These are phyloP conservation scores for Caranx melampygus DNA, from an alignment of 2,113 vertebrate genomes.

Conservation along the genomic window DNA sequence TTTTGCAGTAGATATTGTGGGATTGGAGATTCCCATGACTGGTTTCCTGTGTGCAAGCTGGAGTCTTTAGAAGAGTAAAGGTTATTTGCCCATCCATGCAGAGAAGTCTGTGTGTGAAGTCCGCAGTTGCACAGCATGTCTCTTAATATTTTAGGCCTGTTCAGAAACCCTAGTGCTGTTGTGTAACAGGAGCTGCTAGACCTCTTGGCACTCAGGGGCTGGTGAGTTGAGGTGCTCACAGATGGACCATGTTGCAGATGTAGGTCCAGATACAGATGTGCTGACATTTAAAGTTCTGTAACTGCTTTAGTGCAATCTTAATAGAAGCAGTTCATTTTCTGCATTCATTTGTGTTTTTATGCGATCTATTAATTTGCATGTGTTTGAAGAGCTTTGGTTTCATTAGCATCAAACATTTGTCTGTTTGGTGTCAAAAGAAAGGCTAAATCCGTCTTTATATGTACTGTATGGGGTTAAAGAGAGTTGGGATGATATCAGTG, in stretches of 20 bases:
- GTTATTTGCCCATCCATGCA: slow-evolving; percentile 62
- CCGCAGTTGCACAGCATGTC: slow-evolving; percentile 57
- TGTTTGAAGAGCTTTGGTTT: background rate
- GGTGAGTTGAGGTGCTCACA: slow-evolving; percentile 19
- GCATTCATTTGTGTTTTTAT: background rate
- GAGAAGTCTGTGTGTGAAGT: slow-evolving; percentile 62
- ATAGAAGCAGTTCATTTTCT: background rate
- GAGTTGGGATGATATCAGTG: background rate
- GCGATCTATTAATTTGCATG: background rate
- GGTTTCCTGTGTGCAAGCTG: slow-evolving; percentile 57
- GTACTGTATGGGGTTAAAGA: background rate
- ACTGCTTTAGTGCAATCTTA: background rate
- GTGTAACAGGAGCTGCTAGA: slow-evolving; percentile 70
- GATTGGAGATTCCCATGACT: background rate
- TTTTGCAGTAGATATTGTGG: background rate
- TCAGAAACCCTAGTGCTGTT: slow-evolving; percentile 78
- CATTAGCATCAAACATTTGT: background rate
- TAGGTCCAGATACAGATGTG: background rate
- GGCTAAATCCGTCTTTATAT: background rate
- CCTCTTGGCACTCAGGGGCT: slow-evolving; percentile 21
- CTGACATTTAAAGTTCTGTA: background rate
- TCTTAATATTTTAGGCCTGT: slow-evolving; percentile 76
- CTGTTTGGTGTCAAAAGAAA: background rate
- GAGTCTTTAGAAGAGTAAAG: slow-evolving; percentile 67
- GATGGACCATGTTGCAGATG: slow-evolving; percentile 11